A percentile compares a stretch with the other conserved stretches of the same genome.
These are phyloP conservation scores for Silurus glanis DNA, from an alignment of 2,113 vertebrate species.

Conservation along the genomic window DNA sequence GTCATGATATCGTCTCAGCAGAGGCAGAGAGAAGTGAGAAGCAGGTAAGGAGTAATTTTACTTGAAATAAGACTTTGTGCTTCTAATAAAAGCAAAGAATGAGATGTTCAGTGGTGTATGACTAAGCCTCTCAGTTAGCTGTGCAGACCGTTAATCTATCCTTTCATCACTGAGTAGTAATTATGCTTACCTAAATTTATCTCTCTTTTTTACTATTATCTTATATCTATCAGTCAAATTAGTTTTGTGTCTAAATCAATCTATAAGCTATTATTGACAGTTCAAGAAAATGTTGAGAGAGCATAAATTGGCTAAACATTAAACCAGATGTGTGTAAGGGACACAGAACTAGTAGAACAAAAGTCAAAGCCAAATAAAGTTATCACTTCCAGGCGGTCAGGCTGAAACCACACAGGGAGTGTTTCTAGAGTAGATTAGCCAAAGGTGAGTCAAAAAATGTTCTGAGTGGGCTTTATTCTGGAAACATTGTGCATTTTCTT, in stretches of 20 bases:
- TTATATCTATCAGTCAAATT: constrained; percentile 17
- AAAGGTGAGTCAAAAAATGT: constrained; percentile 34
- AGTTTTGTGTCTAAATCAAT: constrained; percentile 24
- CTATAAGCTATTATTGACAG: constrained; percentile 9
- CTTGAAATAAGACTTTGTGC: neutral
- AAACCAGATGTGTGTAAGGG: neutral
- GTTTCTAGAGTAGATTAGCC: constrained; percentile 16
- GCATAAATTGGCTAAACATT: neutral
- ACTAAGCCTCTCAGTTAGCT: neutral
- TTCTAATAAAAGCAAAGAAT: neutral
- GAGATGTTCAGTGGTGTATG: neutral
- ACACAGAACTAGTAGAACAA: neutral
- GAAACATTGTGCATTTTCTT: neutral
- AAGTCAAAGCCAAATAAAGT: constrained; percentile 16
- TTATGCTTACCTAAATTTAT: neutral
- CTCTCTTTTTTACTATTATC: neutral
- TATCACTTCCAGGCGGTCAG: constrained; percentile 18
- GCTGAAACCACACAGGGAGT: constrained; percentile 35
- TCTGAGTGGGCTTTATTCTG: constrained; percentile 4
- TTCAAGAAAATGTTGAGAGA: neutral
- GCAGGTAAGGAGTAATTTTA: constrained; percentile 66
- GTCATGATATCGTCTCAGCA: constrained; percentile 77
- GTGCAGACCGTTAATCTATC: neutral
- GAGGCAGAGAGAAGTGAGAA: constrained; percentile 78
- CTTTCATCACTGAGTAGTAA: neutral